Conservation (phyloP, 1,140 invertebrate genomes). For the Mya arenaria region DNA sequence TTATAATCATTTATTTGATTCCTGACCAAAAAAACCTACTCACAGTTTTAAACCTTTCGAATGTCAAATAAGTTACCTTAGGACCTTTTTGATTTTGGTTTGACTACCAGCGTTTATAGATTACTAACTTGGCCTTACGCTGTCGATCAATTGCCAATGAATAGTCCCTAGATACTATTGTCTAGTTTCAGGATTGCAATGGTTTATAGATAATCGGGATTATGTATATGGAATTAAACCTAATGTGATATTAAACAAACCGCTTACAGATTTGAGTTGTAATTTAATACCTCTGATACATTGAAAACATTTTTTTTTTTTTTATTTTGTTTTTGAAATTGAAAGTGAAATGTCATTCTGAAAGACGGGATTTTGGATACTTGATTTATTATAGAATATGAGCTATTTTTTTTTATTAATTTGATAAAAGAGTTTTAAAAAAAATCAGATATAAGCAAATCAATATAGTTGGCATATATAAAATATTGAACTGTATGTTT, state of each 20-base stretch:
- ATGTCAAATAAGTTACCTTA: not conserved
- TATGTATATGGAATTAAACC: constrained; percentile 15
- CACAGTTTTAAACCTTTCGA: too few relatives aligned
- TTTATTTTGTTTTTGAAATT: not conserved
- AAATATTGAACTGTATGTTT: too few relatives aligned
- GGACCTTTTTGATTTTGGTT: not conserved
- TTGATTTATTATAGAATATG: too few relatives aligned
- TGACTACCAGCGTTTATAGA: not conserved
- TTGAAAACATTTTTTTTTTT: not conserved
- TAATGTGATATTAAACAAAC: constrained; percentile 27
- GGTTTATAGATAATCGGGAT: constrained; percentile 33
- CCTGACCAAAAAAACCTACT: too few relatives aligned
- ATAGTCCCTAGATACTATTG: constrained; percentile 46
- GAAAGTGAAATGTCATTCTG: too few relatives aligned
- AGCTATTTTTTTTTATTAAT: too few relatives aligned
- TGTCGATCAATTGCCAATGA: constrained; percentile 26
- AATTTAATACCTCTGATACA: not conserved
- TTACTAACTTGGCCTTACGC: not conserved
- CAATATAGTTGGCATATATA: too few relatives aligned
- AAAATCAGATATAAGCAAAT: too few relatives aligned
- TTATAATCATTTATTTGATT: too few relatives aligned
- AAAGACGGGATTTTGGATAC: too few relatives aligned
- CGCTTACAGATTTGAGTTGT: not conserved
- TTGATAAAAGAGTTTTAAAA: too few relatives aligned
- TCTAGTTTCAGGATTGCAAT: not conserved